A percentile compares a stretch with the other conserved stretches of the same genome.
phyloP scores from a whole-genome alignment of 2,888 invertebrate species.

The Cryptocephalus moraei region DNA sequence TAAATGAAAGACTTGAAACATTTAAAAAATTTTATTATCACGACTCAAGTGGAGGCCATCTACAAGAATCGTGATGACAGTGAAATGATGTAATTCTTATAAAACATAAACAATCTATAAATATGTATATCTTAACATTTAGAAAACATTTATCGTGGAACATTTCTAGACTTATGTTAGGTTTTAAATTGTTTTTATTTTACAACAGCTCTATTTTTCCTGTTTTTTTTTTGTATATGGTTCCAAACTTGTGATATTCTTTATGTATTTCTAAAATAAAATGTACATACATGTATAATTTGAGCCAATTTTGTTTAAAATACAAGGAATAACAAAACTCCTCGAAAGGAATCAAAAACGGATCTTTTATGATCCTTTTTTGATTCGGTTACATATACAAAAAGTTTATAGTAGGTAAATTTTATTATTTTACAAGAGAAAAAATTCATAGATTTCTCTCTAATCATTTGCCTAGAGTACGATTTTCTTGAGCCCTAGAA shows the following conservation, averaged over 20 bases:
- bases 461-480: constrained; percentile 21
- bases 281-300: neutral
- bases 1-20: no score
- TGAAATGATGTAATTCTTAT: no score
- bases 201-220: constrained; percentile 5
- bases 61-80: no score
- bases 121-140: constrained; percentile 25
- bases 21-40: no score
- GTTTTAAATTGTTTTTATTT: constrained; percentile 3
- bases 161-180: constrained; percentile 22
- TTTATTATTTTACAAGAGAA: constrained; percentile 11
- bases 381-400: constrained; percentile 4
- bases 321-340: no score
- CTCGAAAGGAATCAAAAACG: neutral
- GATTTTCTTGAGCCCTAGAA: constrained; percentile 18
- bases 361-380: constrained; percentile 8
- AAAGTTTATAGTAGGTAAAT: constrained; percentile 3
- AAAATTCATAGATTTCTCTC: constrained; percentile 15
- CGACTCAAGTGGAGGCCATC: no score
- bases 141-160: constrained; percentile 31
- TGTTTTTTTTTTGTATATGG: neutral
- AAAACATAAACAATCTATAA: constrained; percentile 24
- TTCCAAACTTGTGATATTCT: constrained; percentile 4
- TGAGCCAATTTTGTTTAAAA: no score
- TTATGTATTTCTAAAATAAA: constrained; percentile 7